Percentiles rank a stretch among this genome's conserved stretches.
Conservation (phyloP, 2,888 invertebrate genomes). For the Nematopogon swammerdamellus region DNA sequence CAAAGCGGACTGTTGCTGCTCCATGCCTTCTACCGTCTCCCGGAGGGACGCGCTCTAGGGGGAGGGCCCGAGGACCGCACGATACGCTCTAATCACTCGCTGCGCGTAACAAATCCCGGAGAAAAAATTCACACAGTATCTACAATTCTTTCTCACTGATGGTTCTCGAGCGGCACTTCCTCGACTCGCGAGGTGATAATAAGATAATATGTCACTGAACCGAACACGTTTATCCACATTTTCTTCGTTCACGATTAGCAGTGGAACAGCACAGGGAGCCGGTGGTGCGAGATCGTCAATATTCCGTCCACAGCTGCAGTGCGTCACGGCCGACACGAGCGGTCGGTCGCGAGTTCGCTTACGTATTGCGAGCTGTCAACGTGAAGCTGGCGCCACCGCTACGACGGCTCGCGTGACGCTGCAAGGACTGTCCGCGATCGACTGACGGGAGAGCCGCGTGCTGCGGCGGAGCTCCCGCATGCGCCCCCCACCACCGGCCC, state of each 20-base stretch:
- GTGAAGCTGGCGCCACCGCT: conserved; percentile 16
- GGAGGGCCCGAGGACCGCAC: conserved; percentile 13
- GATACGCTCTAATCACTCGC: conserved; percentile 4
- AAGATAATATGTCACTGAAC: background rate
- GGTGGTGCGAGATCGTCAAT: conserved; percentile 15
- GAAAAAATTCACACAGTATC: conserved; percentile 51
- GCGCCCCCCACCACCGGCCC: conserved; percentile 40
- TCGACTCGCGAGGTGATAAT: background rate
- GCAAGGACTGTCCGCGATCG: conserved; percentile 44
- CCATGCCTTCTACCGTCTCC: conserved; percentile 82
- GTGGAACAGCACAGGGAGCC: conserved; percentile 13
- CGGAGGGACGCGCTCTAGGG: conserved; percentile 10
- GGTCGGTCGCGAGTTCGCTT: conserved; percentile 13
- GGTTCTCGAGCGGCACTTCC: conserved; percentile 49
- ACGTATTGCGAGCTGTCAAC: background rate
- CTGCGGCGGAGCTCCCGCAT: conserved; percentile 22
- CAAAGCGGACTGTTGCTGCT: conserved; percentile 81
- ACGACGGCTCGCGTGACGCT: conserved; percentile 36
- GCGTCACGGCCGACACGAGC: conserved; percentile 17
- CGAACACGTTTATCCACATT: conserved; percentile 1
- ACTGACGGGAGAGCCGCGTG: conserved; percentile 53
- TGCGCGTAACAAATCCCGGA: conserved; percentile 2
- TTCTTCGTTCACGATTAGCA: background rate
- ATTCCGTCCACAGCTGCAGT: background rate
- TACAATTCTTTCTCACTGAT: conserved; percentile 50